These are phyloP conservation scores for Anorthoa munda DNA, from an alignment of 2,888 invertebrate genomes.

Conservation along the genomic window DNA sequence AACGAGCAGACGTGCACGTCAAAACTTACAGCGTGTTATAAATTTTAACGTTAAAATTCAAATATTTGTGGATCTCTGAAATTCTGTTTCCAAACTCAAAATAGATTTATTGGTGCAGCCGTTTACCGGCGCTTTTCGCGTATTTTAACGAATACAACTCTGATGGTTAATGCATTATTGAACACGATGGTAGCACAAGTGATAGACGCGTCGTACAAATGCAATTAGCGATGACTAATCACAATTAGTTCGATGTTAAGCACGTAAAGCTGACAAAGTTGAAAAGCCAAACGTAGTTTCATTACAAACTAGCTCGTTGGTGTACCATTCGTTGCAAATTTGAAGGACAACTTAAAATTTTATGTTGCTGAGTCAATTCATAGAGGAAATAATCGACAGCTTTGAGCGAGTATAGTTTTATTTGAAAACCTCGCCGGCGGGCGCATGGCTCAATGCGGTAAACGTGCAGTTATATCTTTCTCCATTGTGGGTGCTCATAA, in stretches of 20 bases:
- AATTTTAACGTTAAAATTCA: not conserved
- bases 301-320: slow-evolving; percentile 5
- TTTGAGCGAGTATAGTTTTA: slow-evolving; percentile 9
- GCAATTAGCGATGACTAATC: slow-evolving; percentile 20
- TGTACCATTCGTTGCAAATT: not conserved
- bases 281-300: slow-evolving; percentile 1
- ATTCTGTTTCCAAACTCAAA: not conserved
- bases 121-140: too few species aligned
- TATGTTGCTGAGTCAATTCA: not conserved
- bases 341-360: not conserved
- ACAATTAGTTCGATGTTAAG: slow-evolving; percentile 5
- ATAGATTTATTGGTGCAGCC: not conserved
- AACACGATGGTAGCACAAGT: not conserved
- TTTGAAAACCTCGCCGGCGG: not conserved
- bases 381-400: not conserved
- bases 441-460: slow-evolving; percentile 24
- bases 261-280: slow-evolving; percentile 18
- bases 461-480: slow-evolving; percentile 35
- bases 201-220: slow-evolving; percentile 2
- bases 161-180: not conserved
- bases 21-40: not conserved
- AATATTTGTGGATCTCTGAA: not conserved
- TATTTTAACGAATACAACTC: slow-evolving; percentile 1
- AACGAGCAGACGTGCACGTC: not conserved
- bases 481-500: slow-evolving; percentile 58